A percentile compares a stretch with the other conserved stretches of the same genome.
Conservation (phyloP, 92 coral and sea anemone genomes). For the Palythoa grandis region DNA sequence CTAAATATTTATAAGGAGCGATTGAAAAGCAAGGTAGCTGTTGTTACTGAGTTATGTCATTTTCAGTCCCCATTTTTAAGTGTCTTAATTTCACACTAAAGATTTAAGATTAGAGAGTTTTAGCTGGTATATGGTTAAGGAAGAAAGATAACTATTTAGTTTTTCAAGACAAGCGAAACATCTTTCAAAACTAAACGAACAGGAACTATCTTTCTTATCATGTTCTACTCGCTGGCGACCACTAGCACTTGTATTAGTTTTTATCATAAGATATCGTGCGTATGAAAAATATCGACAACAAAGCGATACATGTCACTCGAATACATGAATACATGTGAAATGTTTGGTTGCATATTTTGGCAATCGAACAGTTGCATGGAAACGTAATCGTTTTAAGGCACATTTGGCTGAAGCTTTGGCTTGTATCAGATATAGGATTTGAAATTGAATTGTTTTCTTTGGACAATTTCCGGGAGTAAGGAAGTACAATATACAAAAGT, state of each 20-base stretch:
- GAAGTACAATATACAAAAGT: conserved; percentile 2
- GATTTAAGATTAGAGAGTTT: not conserved
- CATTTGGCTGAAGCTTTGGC: not conserved
- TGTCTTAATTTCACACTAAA: not conserved
- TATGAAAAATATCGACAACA: not conserved
- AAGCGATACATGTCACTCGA: not conserved
- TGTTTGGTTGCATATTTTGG: conserved; percentile 16
- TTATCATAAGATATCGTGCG: not conserved
- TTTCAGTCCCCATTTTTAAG: not conserved
- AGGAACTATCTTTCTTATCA: not conserved
- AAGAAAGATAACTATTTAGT: not conserved
- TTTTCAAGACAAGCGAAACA: not conserved
- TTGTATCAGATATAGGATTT: not conserved
- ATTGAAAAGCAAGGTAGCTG: too few relatives aligned
- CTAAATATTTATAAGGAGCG: too few relatives aligned
- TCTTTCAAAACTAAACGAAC: not conserved
- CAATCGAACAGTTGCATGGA: conserved; percentile 35
- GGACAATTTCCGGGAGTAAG: conserved; percentile 11
- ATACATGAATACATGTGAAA: not conserved
- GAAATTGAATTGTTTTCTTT: not conserved
- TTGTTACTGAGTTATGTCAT: too few relatives aligned
- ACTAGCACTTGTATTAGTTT: not conserved
- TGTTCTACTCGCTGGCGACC: not conserved
- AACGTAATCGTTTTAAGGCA: not conserved
- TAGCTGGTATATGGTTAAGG: not conserved